Conservation (phyloP, 2,888 invertebrate species). For the Stenoptilia bipunctidactyla region DNA sequence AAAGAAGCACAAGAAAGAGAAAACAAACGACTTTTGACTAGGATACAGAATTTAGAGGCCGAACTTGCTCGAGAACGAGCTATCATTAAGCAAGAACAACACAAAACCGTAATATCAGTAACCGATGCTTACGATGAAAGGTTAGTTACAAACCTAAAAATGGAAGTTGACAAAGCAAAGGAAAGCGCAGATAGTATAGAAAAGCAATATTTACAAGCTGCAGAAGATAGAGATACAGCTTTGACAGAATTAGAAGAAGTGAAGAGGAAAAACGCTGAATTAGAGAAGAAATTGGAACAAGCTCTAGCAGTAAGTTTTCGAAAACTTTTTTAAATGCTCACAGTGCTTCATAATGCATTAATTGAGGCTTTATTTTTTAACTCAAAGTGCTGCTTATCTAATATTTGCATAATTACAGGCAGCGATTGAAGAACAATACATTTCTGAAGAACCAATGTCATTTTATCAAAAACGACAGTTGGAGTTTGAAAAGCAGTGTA, state of each 20-base stretch:
- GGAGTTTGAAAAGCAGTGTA: constrained; percentile 62
- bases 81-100: constrained; percentile 61
- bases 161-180: constrained; percentile 82
- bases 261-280: constrained; percentile 79
- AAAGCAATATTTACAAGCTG: constrained; percentile 80
- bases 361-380: not conserved
- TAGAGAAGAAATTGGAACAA: constrained; percentile 83
- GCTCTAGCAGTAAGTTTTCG: constrained; percentile 65
- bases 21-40: constrained; percentile 84
- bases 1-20: constrained; percentile 89
- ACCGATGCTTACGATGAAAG: constrained; percentile 74
- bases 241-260: constrained; percentile 84
- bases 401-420: constrained; percentile 34
- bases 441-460: constrained; percentile 53
- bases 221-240: constrained; percentile 81
- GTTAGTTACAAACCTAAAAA: constrained; percentile 77
- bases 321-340: constrained; percentile 4
- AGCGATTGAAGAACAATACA: constrained; percentile 33
- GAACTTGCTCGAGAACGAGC: constrained; percentile 81
- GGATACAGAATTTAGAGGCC: constrained; percentile 84
- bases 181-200: constrained; percentile 85
- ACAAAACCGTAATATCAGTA: constrained; percentile 64
- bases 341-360: not conserved
- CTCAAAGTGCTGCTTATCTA: constrained; percentile 23
- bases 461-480: constrained; percentile 58